phyloP scores from a whole-genome alignment of 2,888 invertebrate genomes.

The Epinotia ramella region DNA sequence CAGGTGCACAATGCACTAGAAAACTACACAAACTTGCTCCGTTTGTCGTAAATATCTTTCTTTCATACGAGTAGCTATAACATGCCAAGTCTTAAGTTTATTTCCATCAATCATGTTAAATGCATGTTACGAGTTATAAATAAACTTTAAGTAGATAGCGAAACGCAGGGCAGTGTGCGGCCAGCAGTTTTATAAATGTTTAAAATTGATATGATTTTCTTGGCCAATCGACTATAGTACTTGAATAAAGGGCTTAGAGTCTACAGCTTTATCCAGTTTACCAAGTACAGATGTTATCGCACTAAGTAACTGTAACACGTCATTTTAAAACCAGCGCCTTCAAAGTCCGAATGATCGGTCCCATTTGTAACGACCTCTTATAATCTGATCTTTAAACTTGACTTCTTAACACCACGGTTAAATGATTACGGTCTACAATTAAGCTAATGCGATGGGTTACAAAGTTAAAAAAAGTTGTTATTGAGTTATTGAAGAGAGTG shows the following conservation, averaged over 20 bases:
- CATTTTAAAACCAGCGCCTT: slow-evolving; percentile 51
- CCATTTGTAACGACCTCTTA: slow-evolving; percentile 50
- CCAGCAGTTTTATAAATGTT: not conserved
- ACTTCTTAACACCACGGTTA: slow-evolving; percentile 36
- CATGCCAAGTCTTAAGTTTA: not conserved
- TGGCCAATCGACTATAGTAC: not conserved
- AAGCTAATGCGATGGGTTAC: slow-evolving; percentile 10
- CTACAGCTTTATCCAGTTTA: not conserved
- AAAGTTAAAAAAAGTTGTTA: not conserved
- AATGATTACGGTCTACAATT: slow-evolving; percentile 27
- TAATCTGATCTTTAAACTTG: slow-evolving; percentile 49
- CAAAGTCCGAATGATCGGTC: slow-evolving; percentile 48
- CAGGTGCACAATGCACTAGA: too few species aligned
- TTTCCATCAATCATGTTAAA: slow-evolving; percentile 14
- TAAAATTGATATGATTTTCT: not conserved
- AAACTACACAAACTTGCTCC: too few species aligned
- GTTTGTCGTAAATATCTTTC: too few species aligned
- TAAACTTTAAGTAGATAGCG: not conserved
- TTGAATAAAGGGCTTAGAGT: slow-evolving; percentile 10
- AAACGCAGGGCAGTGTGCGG: not conserved
- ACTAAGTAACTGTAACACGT: slow-evolving; percentile 53
- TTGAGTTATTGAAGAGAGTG: not conserved
- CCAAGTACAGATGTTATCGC: slow-evolving; percentile 46
- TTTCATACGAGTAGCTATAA: too few species aligned
- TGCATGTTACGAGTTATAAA: not conserved